phyloP scores from a whole-genome alignment of 2,797 vertebrate genomes.

The Phylloscopus collybita region DNA sequence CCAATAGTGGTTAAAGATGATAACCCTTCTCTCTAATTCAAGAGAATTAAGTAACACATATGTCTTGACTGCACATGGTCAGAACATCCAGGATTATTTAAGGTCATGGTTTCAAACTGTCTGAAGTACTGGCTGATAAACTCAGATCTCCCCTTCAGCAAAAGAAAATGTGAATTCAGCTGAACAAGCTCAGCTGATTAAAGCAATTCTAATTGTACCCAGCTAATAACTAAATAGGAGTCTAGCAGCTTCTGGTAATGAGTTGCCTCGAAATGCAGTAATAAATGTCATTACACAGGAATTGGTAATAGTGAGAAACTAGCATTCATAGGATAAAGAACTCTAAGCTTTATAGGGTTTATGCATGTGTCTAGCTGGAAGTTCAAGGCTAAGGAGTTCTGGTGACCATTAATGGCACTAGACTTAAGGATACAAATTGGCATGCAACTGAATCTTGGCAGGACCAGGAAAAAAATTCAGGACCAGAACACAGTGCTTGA shows the following conservation, averaged over 20 bases:
- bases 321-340: background rate
- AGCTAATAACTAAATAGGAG: constrained; percentile 62
- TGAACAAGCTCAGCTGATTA: constrained; percentile 60
- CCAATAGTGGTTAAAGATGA: background rate
- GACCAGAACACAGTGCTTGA: background rate
- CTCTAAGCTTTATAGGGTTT: background rate
- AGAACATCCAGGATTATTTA: constrained; percentile 27
- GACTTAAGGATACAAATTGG: background rate
- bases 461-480: background rate
- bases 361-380: background rate
- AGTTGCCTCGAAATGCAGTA: constrained; percentile 46
- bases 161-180: constrained; percentile 47
- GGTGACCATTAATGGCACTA: background rate
- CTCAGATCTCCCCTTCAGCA: constrained; percentile 18
- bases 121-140: constrained; percentile 24
- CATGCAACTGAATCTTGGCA: background rate
- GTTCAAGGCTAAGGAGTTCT: background rate
- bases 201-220: constrained; percentile 48
- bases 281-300: constrained; percentile 38
- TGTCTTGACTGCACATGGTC: background rate
- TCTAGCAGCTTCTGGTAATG: constrained; percentile 47
- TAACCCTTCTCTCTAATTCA: background rate
- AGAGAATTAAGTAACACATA: background rate
- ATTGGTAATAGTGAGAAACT: background rate
- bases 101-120: background rate